Conservation (phyloP, 2,797 vertebrate genomes). For the Cryptoblepharus egeriae region DNA sequence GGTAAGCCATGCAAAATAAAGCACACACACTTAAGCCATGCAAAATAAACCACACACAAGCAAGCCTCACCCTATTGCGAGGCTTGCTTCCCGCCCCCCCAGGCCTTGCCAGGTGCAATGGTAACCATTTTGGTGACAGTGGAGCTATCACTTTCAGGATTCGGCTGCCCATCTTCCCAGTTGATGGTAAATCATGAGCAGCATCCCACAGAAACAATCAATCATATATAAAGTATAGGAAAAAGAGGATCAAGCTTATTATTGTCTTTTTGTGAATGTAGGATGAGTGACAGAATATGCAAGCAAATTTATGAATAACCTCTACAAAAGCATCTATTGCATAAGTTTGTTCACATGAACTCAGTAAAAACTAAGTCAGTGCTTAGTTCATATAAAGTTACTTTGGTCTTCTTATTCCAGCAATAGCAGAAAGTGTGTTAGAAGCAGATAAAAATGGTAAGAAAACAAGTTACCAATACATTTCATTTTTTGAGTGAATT, state of each 20-base stretch:
- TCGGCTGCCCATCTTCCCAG: too few species aligned
- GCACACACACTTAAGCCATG: too few species aligned
- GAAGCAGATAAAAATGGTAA: background rate
- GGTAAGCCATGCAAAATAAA: background rate
- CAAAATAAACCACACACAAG: too few species aligned
- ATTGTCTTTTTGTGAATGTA: background rate
- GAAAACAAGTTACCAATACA: background rate
- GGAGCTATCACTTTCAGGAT: too few species aligned
- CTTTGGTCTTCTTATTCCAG: background rate
- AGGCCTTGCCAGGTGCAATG: too few species aligned
- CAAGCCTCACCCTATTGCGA: too few species aligned
- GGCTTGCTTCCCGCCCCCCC: too few species aligned
- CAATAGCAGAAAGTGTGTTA: background rate
- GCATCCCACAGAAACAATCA: background rate
- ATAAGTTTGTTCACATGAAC: background rate
- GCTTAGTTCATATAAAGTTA: slow-evolving; percentile 19
- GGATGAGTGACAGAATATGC: background rate
- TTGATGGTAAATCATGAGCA: too few species aligned
- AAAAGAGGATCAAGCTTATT: background rate
- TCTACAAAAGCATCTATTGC: background rate
- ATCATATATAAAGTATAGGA: background rate
- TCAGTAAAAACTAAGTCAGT: background rate
- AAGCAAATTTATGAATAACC: background rate
- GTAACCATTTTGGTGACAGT: too few species aligned
- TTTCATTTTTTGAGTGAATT: background rate